Evolutionary conservation across 2,797 vertebrate genomes (phyloP), one percentile per base, ranked within the genome.

Genomic region (Alectoris magna): DNA sequence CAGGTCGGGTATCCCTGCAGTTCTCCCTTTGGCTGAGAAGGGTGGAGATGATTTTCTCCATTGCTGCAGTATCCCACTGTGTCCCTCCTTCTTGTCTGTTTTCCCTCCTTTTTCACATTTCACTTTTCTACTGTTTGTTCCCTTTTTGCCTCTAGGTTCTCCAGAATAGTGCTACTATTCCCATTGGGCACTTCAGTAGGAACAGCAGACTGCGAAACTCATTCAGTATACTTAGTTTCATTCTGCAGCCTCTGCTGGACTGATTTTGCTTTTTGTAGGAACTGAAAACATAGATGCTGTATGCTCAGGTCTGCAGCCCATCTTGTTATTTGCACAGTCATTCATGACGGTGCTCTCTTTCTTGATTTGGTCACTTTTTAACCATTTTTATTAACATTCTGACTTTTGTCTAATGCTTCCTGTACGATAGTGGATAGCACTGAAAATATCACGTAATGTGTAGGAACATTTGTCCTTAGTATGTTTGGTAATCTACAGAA

Each of bases 11-110:
- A 44, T 73, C 70, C 67, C 87, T 83, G 88, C 79, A 68, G 82
- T 75, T 95, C 76, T 95, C 48, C 34, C 43, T 90, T 88, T 94
- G 51, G 27, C 79, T 84, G 70, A 72, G 92, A 90, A 91, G 67
- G 63, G 64, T 76, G 75, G 73, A n/a, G 69, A 19, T 68, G 15
- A 21, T 85, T 91, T 90, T 92, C 53, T 77, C 24, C 80, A 48
- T 27, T 76, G 79, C 67, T 90, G 58, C 39, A 90, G 31, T 73
- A 70, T 56, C 86, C 76, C 56, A 71, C 73, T 56, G 83, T 59
- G 85, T 87, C n/a, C 80, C 13, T 72, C 34, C 41, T 86, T 83
- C 77, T 87, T 73, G 29, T 86, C 70, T 88, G 21, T 81, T 90
- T 80, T 92, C 24, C 39, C 53, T 86, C 8, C 31, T 85, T 72